phyloP scores from a whole-genome alignment of 2,113 vertebrate species.

The Hypomesus transpacificus region DNA sequence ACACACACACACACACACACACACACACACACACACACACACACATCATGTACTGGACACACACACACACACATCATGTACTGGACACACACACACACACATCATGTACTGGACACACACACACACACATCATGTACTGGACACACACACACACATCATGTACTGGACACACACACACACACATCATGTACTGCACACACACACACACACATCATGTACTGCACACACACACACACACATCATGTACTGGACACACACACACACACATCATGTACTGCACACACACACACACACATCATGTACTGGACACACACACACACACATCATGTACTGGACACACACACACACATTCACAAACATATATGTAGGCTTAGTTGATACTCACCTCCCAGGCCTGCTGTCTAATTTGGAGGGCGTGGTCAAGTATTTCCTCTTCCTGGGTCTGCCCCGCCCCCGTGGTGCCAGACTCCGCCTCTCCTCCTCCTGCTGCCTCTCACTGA shows the following conservation, averaged over 20 bases:
- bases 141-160: slow-evolving; percentile 7
- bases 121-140: slow-evolving; percentile 67
- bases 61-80: slow-evolving; percentile 5
- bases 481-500: slow-evolving; percentile 76
- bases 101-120: too few species aligned
- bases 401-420: slow-evolving; percentile 84
- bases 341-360: not conserved
- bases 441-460: slow-evolving; percentile 90
- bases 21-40: slow-evolving; percentile 6
- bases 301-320: too few species aligned
- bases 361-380: not conserved
- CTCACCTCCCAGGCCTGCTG: slow-evolving; percentile 87
- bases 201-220: slow-evolving; percentile 68
- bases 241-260: too few species aligned
- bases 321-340: not conserved
- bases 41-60: too few species aligned
- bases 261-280: slow-evolving; percentile 68
- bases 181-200: slow-evolving; percentile 69
- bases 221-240: slow-evolving; percentile 23
- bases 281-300: slow-evolving; percentile 5
- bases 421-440: slow-evolving; percentile 91
- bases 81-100: slow-evolving; percentile 6
- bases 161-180: slow-evolving; percentile 6
- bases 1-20: slow-evolving; percentile 3
- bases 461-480: slow-evolving; percentile 88